Base-by-base conservation (phyloP, 2,113 vertebrate genomes). In the Junco hyemalis region DNA sequence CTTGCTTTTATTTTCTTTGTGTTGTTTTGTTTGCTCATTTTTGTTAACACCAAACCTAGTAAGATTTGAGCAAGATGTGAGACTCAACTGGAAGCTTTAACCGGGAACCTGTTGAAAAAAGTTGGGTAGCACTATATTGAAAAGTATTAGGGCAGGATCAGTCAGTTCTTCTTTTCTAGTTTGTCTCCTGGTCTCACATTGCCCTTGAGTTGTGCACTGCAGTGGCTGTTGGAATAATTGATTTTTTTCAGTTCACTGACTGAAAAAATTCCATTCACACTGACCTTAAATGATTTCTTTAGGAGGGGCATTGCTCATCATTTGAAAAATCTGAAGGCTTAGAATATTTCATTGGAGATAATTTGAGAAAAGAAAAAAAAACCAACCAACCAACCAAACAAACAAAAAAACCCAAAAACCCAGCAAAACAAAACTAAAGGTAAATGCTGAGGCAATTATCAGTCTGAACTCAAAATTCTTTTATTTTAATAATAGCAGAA, bases 181-280 rank as follows among this genome's bases (percentile, higher is more conserved):
- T 84, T 94, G 29, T 91, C 63, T 94, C 38, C 42, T 82, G 36
- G 29, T 91, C 71, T 94, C 78, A 48, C 54, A 60, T 54, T 97
- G 89, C 63, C 93, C 94, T 93, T 95, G 91, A 93, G 84, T 45
- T 81, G 20, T 70, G 78, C 87, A 54, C 47, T 79, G 91, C 82
- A 90, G 50, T 66, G 45, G 14, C 82, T 88, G 71, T 90, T 80
- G 71, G 42, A 92, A 86, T 95, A 94, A 95, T 90, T 92, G 92
- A 90, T 96, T 96, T 96, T 96, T 96, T 93, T 95, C 95, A 93
- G 91, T 92, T 93, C 92, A 93, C 82, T 94, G 94, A 59, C 82
- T 83, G 94, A 96, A 96, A 95, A 94, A 88, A 68, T 86, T 93
- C 79, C 74, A 69, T 88, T 82, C 90, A 90, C 76, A 73, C 59